Evolutionary conservation across 2,113 vertebrate genomes (phyloP).

Genomic region (Apodemus speciosus): DNA sequence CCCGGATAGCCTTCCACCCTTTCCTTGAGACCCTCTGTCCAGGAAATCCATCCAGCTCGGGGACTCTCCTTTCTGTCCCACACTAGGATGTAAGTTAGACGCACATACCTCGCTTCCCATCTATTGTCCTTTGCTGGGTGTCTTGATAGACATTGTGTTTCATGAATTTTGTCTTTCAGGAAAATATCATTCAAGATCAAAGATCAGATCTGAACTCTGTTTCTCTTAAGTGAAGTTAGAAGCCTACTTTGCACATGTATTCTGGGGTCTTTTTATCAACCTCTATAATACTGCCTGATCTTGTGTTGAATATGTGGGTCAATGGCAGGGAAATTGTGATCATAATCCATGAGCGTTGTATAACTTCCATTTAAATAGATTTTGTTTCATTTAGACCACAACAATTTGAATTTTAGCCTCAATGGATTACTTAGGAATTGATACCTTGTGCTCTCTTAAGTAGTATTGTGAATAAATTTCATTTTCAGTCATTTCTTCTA

Average conservation of each 20-base stretch:
- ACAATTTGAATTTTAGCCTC: not conserved
- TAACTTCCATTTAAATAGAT: not conserved
- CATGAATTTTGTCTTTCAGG: not conserved
- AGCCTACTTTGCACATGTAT: not conserved
- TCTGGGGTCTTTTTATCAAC: not conserved
- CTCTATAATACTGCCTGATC: not conserved
- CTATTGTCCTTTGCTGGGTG: not conserved
- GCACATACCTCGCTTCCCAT: rapidly evolving
- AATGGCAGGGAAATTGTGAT: not conserved
- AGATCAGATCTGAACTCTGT: not conserved
- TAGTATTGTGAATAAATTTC: not conserved
- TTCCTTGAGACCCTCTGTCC: not conserved
- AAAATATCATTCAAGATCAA: not conserved
- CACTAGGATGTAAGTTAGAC: rapidly evolving
- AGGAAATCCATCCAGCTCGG: not conserved
- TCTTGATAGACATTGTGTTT: not conserved
- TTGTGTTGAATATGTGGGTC: too few species aligned
- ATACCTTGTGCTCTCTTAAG: not conserved
- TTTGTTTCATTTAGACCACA: not conserved
- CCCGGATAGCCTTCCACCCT: not conserved
- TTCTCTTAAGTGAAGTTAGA: not conserved
- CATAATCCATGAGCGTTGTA: not conserved
- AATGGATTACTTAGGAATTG: not conserved
- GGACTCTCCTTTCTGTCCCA: not conserved
- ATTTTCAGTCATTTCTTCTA: not conserved